Evolutionary conservation across 2,113 vertebrate genomes (phyloP), one percentile per base, ranked within the genome.

Genomic region (Pelobates fuscus): DNA sequence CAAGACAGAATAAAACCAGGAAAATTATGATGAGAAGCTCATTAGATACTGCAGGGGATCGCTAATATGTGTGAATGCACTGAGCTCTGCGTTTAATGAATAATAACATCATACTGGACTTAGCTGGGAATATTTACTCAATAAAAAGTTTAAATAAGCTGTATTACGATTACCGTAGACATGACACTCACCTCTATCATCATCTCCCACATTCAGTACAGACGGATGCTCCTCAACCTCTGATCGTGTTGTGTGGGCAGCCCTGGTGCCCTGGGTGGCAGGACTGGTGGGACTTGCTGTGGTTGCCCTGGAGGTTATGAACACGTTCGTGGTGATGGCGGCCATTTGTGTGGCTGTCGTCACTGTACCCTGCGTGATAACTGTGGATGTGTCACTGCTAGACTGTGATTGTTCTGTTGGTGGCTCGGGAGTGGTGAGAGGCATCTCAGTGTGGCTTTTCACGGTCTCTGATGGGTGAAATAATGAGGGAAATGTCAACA

Each of bases 171-270:
- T n/a, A n/a, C n/a, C n/a, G n/a, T n/a, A n/a, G n/a, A n/a, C n/a
- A n/a, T n/a, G 18, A 18, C 32, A 54, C 77, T 80, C 84, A 89
- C 86, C 85, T 84, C 82, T 82, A 61, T 79, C 46, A 0, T 85
- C 73, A 58, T 84, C 81, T 55, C 79, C 84, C 27, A 84, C 25
- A 63, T 85, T 8, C 67, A 86, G 0, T 41, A 81, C 82, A 70
- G 85, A 78, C 65, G 83, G 71, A 67, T 83, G 82, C 80, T 80
- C 65, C 0, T 82, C 81, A 11, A 78, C 23, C 60, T 65, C 61
- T 0, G 61, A 20, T 37, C 27, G 25, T 12, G 46, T 57, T 6
- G 71, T 74, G 23, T 24, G 46, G 10, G 8, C 6, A 69, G 67
- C 24, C 76, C 61, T 8, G 63, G 1, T 2, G 82, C 70, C 20